Evolutionary conservation across 2,113 vertebrate species (phyloP).

Genomic region (Pionites leucogaster): DNA sequence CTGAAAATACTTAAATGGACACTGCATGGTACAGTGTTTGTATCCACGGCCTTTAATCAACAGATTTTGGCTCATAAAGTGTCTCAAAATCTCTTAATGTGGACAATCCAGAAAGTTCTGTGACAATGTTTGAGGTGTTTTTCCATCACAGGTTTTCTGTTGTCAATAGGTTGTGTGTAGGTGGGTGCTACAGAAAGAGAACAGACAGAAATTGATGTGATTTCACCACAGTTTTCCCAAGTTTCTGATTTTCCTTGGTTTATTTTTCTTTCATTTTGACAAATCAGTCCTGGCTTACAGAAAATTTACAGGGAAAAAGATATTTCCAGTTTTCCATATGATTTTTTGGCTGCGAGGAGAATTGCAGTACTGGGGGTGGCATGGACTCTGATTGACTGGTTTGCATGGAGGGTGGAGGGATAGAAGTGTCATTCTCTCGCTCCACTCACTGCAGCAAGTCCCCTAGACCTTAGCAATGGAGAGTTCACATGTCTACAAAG

Average conservation of each 20-base stretch:
- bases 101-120: background rate
- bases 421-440: background rate
- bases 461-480: background rate
- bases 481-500: background rate
- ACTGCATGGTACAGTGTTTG: rapidly evolving
- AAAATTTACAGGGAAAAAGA: background rate
- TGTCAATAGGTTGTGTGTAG: background rate
- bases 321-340: background rate
- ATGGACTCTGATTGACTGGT: background rate
- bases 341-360: background rate
- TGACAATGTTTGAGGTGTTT: background rate
- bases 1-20: background rate
- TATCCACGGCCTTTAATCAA: background rate
- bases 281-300: background rate
- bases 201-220: background rate
- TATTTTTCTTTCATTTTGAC: background rate
- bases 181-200: background rate
- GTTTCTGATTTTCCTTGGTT: background rate
- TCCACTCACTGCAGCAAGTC: background rate
- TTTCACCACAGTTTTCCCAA: background rate
- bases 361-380: background rate
- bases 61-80: background rate
- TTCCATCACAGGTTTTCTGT: background rate
- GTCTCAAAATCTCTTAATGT: background rate
- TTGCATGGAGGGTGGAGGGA: background rate